These are phyloP conservation scores for Artemisiospiza belli DNA, from an alignment of 2,113 vertebrate species.

Conservation along the genomic window DNA sequence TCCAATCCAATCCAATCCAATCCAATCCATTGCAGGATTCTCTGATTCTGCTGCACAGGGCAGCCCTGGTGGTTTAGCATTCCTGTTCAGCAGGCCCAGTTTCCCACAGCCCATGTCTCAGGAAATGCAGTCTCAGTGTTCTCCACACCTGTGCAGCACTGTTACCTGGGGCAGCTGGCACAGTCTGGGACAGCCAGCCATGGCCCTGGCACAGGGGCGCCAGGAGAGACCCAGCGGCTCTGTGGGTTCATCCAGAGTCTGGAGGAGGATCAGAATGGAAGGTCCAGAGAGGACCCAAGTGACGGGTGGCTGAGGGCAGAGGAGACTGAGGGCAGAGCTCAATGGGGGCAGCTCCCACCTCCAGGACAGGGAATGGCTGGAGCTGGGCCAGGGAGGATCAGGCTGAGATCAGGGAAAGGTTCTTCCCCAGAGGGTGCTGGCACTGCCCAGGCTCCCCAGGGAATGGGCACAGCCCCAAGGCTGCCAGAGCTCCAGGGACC, in stretches of 20 bases:
- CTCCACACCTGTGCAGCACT: not conserved
- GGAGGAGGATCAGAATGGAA: not conserved
- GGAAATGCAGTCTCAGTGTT: not conserved
- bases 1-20: too few relatives aligned
- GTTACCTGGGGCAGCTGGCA: not conserved
- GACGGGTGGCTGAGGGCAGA: not conserved
- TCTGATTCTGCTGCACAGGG: not conserved
- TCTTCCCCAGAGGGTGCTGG: not conserved
- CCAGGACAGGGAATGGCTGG: not conserved
- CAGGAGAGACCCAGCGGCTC: not conserved
- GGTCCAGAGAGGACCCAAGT: fast-evolving
- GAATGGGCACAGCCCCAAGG: not conserved
- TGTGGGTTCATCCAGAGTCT: not conserved
- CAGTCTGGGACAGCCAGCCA: not conserved
- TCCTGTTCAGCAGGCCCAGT: too few relatives aligned
- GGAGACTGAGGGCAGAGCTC: not conserved
- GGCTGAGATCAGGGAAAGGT: not conserved
- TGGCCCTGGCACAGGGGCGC: too few relatives aligned
- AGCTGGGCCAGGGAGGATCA: fast-evolving
- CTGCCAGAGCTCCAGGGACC: not conserved
- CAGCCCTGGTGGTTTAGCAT: not conserved
- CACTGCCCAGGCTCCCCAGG: not conserved
- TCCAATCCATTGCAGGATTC: not conserved
- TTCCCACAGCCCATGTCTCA: fast-evolving
- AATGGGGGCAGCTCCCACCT: fast-evolving